A percentile compares a stretch with the other conserved stretches of the same genome.
phyloP scores from a whole-genome alignment of 1,140 invertebrate genomes.

The Drosophila ironensis region DNA sequence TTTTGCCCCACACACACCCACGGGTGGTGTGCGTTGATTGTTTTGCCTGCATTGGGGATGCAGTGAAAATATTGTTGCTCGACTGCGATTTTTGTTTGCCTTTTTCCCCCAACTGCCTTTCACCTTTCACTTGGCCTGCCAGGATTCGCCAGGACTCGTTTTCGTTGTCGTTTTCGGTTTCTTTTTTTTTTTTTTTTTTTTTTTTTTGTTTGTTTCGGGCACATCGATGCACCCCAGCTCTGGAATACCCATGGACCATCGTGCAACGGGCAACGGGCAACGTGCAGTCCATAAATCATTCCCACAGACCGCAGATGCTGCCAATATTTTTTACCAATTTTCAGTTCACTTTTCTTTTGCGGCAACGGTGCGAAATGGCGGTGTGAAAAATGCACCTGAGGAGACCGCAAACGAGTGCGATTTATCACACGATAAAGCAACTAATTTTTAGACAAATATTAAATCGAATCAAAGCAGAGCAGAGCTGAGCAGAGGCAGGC shows the following conservation, averaged over 20 bases:
- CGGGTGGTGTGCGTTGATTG: slow-evolving; percentile 12
- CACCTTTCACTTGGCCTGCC: neutral
- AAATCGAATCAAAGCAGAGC: neutral
- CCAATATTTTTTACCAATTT: slow-evolving; percentile 38
- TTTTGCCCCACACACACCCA: neutral
- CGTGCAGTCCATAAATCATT: slow-evolving; percentile 35
- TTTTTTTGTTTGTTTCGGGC: slow-evolving; percentile 2
- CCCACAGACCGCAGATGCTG: slow-evolving; percentile 32
- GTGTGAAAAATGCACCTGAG: slow-evolving; percentile 11
- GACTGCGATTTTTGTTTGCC: slow-evolving; percentile 26
- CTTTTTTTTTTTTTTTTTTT: no score
- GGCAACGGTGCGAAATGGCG: slow-evolving; percentile 3
- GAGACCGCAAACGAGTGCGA: neutral
- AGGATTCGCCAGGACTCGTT: no score
- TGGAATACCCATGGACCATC: neutral
- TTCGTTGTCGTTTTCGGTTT: neutral
- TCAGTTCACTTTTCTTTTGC: slow-evolving; percentile 6
- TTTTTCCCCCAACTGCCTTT: neutral
- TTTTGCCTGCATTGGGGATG: slow-evolving; percentile 36
- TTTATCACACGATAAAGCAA: neutral
- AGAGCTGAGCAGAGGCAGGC: no score
- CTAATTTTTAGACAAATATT: neutral
- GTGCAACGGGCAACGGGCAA: neutral
- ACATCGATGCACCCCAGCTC: neutral
- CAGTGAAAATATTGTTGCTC: slow-evolving; percentile 39